phyloP scores from a whole-genome alignment of 2,888 invertebrate genomes.

The Miltochrista miniata region DNA sequence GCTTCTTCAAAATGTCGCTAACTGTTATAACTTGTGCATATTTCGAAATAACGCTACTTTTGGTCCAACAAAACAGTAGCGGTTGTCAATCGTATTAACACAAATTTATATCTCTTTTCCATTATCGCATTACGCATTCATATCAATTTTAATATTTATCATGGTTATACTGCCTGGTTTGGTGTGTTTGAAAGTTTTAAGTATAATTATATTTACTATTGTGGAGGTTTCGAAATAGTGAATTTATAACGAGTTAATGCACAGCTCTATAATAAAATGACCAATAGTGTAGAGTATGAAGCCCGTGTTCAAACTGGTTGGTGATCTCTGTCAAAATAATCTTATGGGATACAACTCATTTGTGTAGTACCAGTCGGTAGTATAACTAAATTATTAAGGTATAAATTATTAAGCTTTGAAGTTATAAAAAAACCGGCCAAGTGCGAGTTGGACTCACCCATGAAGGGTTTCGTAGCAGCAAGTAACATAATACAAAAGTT shows the following conservation, averaged over 20 bases:
- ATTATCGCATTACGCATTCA: slow-evolving; percentile 44
- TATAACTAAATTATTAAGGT: too few species aligned
- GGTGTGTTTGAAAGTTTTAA: slow-evolving; percentile 11
- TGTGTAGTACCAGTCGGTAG: too few species aligned
- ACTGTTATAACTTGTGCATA: slow-evolving; percentile 7
- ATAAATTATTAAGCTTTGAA: too few species aligned
- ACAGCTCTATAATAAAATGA: too few species aligned
- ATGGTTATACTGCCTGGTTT: slow-evolving; percentile 11
- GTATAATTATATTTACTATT: slow-evolving; percentile 5
- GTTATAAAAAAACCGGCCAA: too few species aligned
- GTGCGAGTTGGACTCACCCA: too few species aligned
- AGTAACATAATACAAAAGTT: too few species aligned
- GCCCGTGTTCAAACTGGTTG: too few species aligned
- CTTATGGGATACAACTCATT: too few species aligned
- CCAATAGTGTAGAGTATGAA: too few species aligned
- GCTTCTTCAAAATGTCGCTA: slow-evolving; percentile 11
- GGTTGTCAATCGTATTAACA: slow-evolving; percentile 45
- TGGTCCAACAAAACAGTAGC: slow-evolving; percentile 35
- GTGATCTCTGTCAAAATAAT: too few species aligned
- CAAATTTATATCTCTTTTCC: slow-evolving; percentile 46
- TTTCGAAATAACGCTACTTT: slow-evolving; percentile 29
- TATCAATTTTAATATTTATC: slow-evolving; percentile 43
- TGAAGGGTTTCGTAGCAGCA: too few species aligned
- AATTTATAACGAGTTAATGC: background rate
- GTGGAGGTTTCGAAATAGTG: background rate